Evolutionary conservation across 1,140 invertebrate genomes (phyloP).

Genomic region (Orussus abietinus): DNA sequence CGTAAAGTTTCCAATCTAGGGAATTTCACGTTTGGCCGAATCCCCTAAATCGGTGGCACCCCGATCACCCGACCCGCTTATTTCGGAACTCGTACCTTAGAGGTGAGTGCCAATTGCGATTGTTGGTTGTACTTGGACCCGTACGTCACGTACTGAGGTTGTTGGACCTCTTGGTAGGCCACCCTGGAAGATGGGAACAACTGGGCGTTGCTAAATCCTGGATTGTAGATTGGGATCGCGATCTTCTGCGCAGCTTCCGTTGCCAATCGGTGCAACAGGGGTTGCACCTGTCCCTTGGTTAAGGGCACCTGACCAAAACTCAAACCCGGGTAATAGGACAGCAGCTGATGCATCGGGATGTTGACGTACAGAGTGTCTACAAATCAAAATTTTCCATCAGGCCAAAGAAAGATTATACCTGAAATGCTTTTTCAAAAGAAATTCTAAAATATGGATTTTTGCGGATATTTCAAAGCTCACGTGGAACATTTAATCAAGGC

Average conservation of each 20-base stretch:
- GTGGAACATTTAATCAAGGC: too few relatives aligned
- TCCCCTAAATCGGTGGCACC: too few relatives aligned
- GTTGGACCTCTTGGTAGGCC: constrained; percentile 32
- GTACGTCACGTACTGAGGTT: constrained; percentile 31
- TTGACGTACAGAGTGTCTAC: constrained; percentile 37
- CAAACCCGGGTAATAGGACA: constrained; percentile 36
- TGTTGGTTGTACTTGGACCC: constrained; percentile 26
- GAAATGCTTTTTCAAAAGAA: background rate
- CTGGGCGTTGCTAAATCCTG: constrained; percentile 29
- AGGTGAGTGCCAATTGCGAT: too few relatives aligned
- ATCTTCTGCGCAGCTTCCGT: constrained; percentile 29
- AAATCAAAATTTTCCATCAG: too few relatives aligned
- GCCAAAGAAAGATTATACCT: constrained; percentile 20
- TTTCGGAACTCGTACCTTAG: too few relatives aligned
- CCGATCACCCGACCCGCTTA: too few relatives aligned
- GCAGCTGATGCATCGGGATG: constrained; percentile 36
- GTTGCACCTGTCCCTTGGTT: constrained; percentile 21
- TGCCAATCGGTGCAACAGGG: constrained; percentile 24
- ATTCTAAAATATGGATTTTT: background rate
- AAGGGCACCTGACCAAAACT: constrained; percentile 13
- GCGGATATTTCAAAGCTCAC: too few relatives aligned
- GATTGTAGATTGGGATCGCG: constrained; percentile 34
- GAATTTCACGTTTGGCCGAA: too few relatives aligned
- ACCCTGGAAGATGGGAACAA: constrained; percentile 24
- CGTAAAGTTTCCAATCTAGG: too few relatives aligned